These are phyloP conservation scores for Halcyon badia DNA, from an alignment of 2,797 vertebrate genomes.

Conservation along the genomic window DNA sequence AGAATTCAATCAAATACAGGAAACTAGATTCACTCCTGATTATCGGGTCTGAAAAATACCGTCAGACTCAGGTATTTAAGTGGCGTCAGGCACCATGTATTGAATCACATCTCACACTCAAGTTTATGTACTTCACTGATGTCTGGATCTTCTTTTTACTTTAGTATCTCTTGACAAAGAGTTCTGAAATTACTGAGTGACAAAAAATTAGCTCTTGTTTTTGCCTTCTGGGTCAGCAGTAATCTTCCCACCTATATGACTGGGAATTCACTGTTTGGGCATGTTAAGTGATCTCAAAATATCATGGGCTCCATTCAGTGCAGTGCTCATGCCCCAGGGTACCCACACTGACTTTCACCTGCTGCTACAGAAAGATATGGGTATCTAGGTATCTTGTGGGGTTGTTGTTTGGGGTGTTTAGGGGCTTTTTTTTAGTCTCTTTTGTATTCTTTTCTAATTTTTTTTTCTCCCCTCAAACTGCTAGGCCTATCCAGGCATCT, in stretches of 20 bases:
- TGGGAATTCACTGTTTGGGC: neutral
- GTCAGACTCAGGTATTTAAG: neutral
- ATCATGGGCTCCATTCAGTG: neutral
- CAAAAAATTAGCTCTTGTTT: neutral
- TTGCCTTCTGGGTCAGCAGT: neutral
- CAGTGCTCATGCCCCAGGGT: fast-evolving
- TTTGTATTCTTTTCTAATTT: neutral
- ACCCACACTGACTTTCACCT: neutral
- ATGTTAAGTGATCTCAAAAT: neutral
- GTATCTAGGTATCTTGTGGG: fast-evolving
- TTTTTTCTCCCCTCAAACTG: neutral
- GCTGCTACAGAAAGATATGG: neutral
- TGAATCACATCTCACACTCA: neutral
- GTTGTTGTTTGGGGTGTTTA: neutral
- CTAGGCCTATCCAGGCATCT: neutral
- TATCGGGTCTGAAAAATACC: neutral
- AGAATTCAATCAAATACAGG: neutral
- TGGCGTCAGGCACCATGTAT: neutral
- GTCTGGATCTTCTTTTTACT: neutral
- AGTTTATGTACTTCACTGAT: neutral
- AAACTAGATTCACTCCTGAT: neutral
- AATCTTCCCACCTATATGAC: neutral
- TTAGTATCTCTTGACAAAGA: neutral
- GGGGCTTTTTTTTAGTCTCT: neutral
- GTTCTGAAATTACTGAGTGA: neutral